Conservation (phyloP, 2,113 vertebrate genomes). For the Phyllostomus discolor region DNA sequence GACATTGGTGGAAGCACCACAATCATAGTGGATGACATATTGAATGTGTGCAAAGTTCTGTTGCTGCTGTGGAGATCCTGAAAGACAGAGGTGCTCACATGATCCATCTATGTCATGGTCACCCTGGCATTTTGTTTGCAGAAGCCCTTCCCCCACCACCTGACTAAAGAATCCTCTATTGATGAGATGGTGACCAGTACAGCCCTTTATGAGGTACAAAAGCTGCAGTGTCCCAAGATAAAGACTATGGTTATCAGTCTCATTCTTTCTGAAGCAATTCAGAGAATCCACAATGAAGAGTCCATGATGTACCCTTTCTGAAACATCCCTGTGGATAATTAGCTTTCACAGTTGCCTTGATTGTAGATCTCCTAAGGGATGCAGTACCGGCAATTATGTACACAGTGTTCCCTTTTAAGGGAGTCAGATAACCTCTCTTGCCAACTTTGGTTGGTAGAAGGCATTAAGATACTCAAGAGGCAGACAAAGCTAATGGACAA, state of each 20-base stretch:
- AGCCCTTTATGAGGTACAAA: constrained; percentile 96
- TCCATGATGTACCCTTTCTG: constrained; percentile 99
- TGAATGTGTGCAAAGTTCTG: constrained; percentile 96
- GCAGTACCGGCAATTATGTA: constrained; percentile 52
- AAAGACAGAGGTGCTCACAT: constrained; percentile 98
- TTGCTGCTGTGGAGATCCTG: constrained; percentile 96
- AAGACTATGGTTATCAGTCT: constrained; percentile 99
- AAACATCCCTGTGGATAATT: constrained; percentile 97
- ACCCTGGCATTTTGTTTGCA: constrained; percentile 94
- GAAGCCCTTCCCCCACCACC: constrained; percentile 87
- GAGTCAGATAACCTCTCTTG: neutral
- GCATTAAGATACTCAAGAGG: neutral
- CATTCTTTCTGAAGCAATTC: constrained; percentile 96
- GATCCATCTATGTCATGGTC: constrained; percentile 98
- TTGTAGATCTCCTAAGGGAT: neutral
- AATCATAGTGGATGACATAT: constrained; percentile 98
- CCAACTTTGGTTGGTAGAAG: neutral
- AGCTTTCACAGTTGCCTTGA: neutral
- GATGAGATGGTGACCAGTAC: constrained; percentile 99
- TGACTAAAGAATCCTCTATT: constrained; percentile 95
- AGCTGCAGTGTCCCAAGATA: constrained; percentile 99
- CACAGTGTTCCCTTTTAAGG: constrained; percentile 30
- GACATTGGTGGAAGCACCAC: constrained; percentile 97
- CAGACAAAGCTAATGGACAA: neutral
- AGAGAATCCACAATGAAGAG: constrained; percentile 97